Conservation (phyloP, 2,888 invertebrate species). For the Balanococcus diminutus region DNA sequence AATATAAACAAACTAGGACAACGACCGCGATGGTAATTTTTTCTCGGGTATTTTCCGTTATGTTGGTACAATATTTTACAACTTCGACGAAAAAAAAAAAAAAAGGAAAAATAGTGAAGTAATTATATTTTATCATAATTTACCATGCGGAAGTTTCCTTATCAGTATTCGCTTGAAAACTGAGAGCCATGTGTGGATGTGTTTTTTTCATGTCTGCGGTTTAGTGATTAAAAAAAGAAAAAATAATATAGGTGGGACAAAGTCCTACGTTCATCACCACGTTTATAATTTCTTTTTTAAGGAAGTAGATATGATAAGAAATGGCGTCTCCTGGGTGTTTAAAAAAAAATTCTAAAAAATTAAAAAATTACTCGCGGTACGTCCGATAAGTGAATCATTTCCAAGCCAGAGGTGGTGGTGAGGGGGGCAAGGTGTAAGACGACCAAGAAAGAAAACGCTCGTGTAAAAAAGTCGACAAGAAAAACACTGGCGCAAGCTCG, state of each 20-base stretch:
- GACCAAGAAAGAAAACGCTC: not conserved
- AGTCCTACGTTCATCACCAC: not conserved
- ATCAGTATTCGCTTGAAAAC: not conserved
- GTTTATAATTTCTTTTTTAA: too few species aligned
- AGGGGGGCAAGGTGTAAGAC: not conserved
- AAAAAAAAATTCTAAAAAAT: not conserved
- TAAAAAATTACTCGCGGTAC: not conserved
- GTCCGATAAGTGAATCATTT: not conserved
- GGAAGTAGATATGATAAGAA: not conserved
- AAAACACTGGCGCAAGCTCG: not conserved
- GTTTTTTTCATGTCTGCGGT: not conserved
- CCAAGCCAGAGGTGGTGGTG: not conserved
- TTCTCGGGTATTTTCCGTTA: conserved; percentile 31
- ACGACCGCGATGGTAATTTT: conserved; percentile 26
- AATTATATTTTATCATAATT: conserved; percentile 39
- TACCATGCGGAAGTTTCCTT: conserved; percentile 20
- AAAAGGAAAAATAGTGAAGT: conserved; percentile 24
- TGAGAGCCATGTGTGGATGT: not conserved
- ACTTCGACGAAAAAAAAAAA: conserved; percentile 7
- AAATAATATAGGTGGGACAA: not conserved
- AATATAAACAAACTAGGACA: conserved; percentile 43
- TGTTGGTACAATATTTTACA: not conserved
- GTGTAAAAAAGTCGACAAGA: not conserved
- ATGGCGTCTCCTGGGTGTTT: not conserved
- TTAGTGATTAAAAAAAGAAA: not conserved